Evolutionary conservation across 2,113 vertebrate species (phyloP), one percentile per base, ranked within the genome.

Genomic region (Stegastes partitus): DNA sequence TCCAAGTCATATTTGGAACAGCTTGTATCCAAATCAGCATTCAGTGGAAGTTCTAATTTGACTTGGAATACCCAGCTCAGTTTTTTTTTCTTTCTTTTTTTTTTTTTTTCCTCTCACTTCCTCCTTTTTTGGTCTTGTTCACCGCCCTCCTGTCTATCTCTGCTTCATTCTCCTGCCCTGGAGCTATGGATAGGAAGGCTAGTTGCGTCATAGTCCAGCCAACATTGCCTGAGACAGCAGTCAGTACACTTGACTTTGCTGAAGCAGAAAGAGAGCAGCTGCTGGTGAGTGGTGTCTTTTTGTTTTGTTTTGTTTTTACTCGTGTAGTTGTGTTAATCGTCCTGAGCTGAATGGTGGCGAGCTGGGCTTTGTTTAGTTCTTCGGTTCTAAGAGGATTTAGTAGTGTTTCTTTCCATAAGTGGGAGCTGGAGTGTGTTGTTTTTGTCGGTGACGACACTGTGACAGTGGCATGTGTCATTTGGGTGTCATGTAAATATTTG

Each of bases 121-220:
- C 84, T 91, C 83, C 83, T 89, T 89, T 89, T 89, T 87, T 89
- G 89, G 87, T 87, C 82, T 70, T 81, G 76, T 79, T 82, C 75
- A 50, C 77, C 49, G 10, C 84, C 83, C 68, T 81, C 76, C 64
- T 79, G 77, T 82, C 74, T 89, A 12, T 87, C 77, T 78, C 59
- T 73, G 56, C 45, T 65, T 73, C 73, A 34, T 79, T 72, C 84
- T 77, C 45, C 84, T 89, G 77, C 81, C 92, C 88, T 50, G 18
- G 39, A 75, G 91, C 85, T 83, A 87, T 86, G 92, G 86, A 81
- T 90, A 74, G 75, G 83, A 78, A 81, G 84, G 67, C 81, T 68
- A 72, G 71, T 92, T 91, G 85, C 84, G 44, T 89, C 90, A 91
- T 18, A 81, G 87, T 87, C 68, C 83, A 65, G 70, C 64, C 84